phyloP scores from a whole-genome alignment of 2,113 vertebrate genomes.

The Emydocephalus ijimae region DNA sequence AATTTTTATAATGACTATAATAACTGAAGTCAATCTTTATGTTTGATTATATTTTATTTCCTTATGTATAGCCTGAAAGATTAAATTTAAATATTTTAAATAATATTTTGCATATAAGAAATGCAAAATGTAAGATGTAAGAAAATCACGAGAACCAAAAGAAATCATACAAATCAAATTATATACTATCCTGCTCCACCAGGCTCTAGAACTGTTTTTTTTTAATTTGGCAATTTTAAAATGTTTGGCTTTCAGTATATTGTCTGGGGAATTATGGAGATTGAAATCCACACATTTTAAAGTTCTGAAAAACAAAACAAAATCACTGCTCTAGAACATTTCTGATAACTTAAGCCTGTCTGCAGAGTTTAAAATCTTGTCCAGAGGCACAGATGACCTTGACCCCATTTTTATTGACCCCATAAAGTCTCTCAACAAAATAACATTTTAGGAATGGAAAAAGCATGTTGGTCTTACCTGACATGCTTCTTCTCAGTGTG shows the following conservation, averaged over 20 bases:
- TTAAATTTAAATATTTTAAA: background rate
- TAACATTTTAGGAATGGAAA: no score
- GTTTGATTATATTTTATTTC: slow-evolving; percentile 9
- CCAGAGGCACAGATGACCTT: no score
- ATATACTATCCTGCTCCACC: background rate
- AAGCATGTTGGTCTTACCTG: no score
- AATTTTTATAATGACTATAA: slow-evolving; percentile 18
- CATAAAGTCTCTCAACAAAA: no score
- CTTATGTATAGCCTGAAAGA: background rate
- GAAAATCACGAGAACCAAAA: background rate
- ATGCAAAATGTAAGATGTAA: no score
- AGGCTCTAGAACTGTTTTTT: background rate
- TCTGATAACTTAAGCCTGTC: no score
- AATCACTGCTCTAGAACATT: background rate
- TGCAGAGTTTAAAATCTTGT: no score
- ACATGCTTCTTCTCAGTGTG: no score
- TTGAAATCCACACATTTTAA: background rate
- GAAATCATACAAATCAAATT: background rate
- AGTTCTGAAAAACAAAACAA: background rate
- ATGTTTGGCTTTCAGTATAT: no score
- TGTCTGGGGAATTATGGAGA: background rate
- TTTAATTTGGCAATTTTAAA: no score
- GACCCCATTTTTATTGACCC: no score
- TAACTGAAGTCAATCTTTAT: background rate
- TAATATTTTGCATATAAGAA: background rate